Evolutionary conservation across 1,140 invertebrate genomes (phyloP).

Genomic region (Steinernema feltiae): DNA sequence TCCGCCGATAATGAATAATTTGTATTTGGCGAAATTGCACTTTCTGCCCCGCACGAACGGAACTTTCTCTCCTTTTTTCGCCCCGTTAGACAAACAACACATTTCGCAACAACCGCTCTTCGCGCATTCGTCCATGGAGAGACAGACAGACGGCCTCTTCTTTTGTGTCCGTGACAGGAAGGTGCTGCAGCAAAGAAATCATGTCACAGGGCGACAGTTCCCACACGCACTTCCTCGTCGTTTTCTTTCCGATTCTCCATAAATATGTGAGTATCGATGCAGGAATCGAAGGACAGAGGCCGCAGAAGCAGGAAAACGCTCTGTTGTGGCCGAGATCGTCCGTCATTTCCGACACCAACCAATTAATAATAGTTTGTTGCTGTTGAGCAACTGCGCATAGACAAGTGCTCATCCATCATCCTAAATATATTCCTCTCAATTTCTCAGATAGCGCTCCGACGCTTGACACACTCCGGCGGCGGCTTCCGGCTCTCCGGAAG

Average conservation of each 20-base stretch:
- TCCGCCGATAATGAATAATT: slow-evolving; percentile 14
- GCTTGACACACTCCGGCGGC: background rate
- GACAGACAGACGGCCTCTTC: too few species aligned
- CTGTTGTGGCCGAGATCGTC: slow-evolving; percentile 11
- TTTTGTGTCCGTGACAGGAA: too few species aligned
- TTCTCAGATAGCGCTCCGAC: background rate
- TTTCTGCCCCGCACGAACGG: background rate
- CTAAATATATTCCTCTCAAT: slow-evolving; percentile 7
- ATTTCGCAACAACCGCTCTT: background rate
- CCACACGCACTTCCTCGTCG: too few species aligned
- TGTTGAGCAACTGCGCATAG: slow-evolving; percentile 11
- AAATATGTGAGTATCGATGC: background rate
- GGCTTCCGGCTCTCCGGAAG: background rate
- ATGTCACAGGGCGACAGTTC: too few species aligned
- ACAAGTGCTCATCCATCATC: slow-evolving; percentile 13
- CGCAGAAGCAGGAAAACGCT: background rate
- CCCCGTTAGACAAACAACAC: background rate
- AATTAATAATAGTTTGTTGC: slow-evolving; percentile 15
- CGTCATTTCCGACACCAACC: slow-evolving; percentile 4
- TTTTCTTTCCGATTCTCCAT: background rate
- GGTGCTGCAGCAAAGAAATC: too few species aligned
- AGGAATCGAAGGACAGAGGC: background rate
- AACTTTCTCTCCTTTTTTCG: background rate
- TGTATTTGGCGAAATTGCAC: slow-evolving; percentile 10
- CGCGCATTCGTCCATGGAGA: background rate